phyloP scores from a whole-genome alignment of 2,797 vertebrate species.

The Gambusia yucatana region DNA sequence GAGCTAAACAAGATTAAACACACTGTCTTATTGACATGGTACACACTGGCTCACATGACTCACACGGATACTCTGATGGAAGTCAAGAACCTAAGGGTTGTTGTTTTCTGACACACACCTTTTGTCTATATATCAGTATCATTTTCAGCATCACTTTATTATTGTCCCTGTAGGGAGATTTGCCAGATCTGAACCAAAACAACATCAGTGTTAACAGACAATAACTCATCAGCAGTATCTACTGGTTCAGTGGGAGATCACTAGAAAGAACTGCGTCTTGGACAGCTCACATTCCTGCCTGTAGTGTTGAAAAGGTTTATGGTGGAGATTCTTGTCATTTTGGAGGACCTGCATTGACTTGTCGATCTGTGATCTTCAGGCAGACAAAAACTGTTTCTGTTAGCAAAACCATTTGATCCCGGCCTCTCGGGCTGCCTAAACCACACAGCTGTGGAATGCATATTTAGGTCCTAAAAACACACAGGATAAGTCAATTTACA shows the following conservation, averaged over 20 bases:
- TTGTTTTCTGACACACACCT: background rate
- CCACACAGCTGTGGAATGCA: slow-evolving; percentile 24
- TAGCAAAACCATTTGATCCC: slow-evolving; percentile 28
- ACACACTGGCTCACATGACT: slow-evolving; percentile 1
- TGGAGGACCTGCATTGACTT: slow-evolving; percentile 71
- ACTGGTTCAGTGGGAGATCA: slow-evolving; percentile 17
- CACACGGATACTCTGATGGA: background rate
- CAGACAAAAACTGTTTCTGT: slow-evolving; percentile 60
- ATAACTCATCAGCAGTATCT: background rate
- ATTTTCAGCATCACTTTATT: background rate
- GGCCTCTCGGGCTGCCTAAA: slow-evolving; percentile 25
- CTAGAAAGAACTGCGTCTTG: background rate
- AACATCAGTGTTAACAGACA: background rate
- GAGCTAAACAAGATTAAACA: slow-evolving; percentile 64
- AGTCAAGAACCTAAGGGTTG: background rate
- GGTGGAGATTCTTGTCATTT: slow-evolving; percentile 68
- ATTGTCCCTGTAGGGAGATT: background rate
- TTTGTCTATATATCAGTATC: background rate
- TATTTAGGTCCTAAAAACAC: background rate
- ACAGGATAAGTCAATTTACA: slow-evolving; percentile 12
- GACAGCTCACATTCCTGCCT: slow-evolving; percentile 31
- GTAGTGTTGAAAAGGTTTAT: slow-evolving; percentile 12
- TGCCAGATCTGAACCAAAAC: background rate
- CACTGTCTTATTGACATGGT: background rate
- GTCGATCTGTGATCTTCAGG: slow-evolving; percentile 57